Conservation (phyloP, 1,140 invertebrate genomes). For the Sarcophaga bullata region DNA sequence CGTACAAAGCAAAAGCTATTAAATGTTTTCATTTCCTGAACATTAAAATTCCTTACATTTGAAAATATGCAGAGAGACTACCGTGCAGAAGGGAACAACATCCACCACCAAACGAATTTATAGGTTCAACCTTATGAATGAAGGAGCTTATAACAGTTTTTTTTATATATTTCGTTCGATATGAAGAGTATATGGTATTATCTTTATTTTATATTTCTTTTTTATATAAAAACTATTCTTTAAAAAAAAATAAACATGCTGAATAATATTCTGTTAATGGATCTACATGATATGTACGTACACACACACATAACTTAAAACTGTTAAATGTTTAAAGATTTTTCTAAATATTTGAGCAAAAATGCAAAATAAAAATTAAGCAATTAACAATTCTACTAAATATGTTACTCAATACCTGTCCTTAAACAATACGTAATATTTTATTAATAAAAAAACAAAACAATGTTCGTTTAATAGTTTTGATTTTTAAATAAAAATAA, state of each 20-base stretch:
- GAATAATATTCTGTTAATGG: neutral
- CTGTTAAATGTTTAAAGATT: neutral
- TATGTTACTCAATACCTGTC: no score
- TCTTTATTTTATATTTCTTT: neutral
- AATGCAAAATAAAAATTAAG: neutral
- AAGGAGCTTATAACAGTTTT: neutral
- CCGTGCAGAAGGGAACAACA: neutral
- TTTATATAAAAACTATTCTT: neutral
- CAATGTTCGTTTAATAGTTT: no score
- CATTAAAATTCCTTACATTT: no score
- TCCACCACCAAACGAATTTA: neutral
- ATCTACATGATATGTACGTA: conserved; percentile 9
- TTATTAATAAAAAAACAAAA: no score
- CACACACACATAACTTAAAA: neutral
- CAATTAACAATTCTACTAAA: neutral
- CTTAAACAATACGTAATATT: no score
- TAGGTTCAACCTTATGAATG: neutral
- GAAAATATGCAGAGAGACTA: no score
- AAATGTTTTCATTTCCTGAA: neutral
- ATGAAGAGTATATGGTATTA: neutral
- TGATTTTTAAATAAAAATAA: no score
- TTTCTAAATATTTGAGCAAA: neutral
- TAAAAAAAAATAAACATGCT: neutral
- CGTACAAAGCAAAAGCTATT: neutral
- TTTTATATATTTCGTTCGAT: neutral